These are phyloP conservation scores for Choloepus didactylus DNA, from an alignment of 2,797 vertebrate genomes.

Conservation along the genomic window DNA sequence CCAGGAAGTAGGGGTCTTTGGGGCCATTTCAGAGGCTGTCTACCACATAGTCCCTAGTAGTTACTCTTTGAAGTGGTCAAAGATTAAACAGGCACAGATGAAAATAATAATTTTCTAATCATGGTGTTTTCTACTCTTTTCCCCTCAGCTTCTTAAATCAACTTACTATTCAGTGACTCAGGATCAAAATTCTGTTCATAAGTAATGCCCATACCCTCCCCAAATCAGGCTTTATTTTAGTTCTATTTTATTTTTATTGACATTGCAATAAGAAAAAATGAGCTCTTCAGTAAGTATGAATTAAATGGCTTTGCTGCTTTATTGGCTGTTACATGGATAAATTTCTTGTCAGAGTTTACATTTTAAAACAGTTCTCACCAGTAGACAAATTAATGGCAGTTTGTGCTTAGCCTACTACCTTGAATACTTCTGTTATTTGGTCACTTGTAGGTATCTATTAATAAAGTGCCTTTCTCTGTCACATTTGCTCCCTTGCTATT, in stretches of 20 bases:
- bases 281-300: neutral
- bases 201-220: neutral
- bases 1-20: neutral
- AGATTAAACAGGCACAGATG: conserved; percentile 7
- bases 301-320: neutral
- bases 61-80: neutral
- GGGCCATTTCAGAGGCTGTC: neutral
- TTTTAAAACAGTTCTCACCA: neutral
- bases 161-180: neutral
- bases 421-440: neutral
- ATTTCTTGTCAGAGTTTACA: neutral
- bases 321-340: neutral
- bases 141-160: neutral
- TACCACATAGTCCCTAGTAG: neutral
- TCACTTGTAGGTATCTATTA: neutral
- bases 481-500: neutral
- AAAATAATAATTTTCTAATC: neutral
- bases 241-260: neutral
- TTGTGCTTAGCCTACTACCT: neutral
- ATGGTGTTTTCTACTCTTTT: neutral
- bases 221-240: neutral
- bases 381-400: neutral
- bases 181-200: neutral
- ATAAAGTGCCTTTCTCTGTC: neutral
- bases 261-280: neutral